Conservation (phyloP, 2,888 invertebrate genomes). For the Nemotelus nigrinus region DNA sequence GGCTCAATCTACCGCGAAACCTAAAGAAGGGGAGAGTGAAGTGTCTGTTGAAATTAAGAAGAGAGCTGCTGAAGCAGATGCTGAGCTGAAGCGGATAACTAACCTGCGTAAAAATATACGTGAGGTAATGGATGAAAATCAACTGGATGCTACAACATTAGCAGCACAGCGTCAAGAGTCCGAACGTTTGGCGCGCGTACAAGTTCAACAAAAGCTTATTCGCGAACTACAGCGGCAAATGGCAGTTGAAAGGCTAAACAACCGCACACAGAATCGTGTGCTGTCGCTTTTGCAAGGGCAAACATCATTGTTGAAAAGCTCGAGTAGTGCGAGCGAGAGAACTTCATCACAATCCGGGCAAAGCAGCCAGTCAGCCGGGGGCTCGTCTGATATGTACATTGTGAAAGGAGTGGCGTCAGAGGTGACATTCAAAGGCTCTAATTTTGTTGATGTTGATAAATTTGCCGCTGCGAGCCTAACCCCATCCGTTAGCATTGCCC, state of each 20-base stretch:
- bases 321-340: slow-evolving; percentile 51
- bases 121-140: slow-evolving; percentile 93
- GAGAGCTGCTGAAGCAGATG: slow-evolving; percentile 53
- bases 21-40: slow-evolving; percentile 53
- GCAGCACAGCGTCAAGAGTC: slow-evolving; percentile 93
- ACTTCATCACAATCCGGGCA: slow-evolving; percentile 7
- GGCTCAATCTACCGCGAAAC: background rate
- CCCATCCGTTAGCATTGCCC: slow-evolving; percentile 67
- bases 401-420: slow-evolving; percentile 45
- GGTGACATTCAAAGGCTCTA: slow-evolving; percentile 45
- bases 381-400: slow-evolving; percentile 46
- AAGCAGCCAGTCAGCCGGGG: slow-evolving; percentile 32
- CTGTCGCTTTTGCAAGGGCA: slow-evolving; percentile 79
- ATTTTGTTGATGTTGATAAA: slow-evolving; percentile 53
- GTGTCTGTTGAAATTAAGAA: slow-evolving; percentile 65
- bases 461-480: slow-evolving; percentile 64
- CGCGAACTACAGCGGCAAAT: slow-evolving; percentile 85
- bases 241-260: slow-evolving; percentile 75
- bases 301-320: slow-evolving; percentile 67
- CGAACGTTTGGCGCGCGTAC: slow-evolving; percentile 84
- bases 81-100: slow-evolving; percentile 54
- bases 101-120: slow-evolving; percentile 87
- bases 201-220: slow-evolving; percentile 85
- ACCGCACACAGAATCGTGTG: slow-evolving; percentile 76
- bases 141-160: slow-evolving; percentile 90